These are phyloP conservation scores for Coleophora deauratella DNA, from an alignment of 2,888 invertebrate genomes.

Conservation along the genomic window DNA sequence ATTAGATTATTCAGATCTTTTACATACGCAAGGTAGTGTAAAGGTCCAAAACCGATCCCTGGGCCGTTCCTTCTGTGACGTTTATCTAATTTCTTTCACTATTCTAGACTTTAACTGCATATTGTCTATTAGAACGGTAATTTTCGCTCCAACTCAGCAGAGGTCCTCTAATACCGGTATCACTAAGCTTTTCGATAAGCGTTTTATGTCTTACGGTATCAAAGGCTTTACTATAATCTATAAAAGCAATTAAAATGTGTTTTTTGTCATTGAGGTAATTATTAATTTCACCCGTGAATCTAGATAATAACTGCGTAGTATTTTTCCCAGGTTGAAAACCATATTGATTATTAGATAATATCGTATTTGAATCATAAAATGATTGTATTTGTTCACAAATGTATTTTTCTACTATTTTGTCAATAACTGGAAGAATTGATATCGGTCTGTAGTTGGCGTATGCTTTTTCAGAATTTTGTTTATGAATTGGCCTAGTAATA, in stretches of 20 bases:
- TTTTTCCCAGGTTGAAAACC: not conserved
- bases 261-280: constrained; percentile 6
- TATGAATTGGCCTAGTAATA: too few species aligned
- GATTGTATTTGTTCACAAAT: too few species aligned
- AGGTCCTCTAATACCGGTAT: constrained; percentile 4
- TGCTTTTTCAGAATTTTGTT: too few species aligned
- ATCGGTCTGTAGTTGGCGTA: too few species aligned
- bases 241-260: constrained; percentile 10
- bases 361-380: not conserved
- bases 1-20: constrained; percentile 6
- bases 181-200: constrained; percentile 3
- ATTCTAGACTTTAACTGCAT: constrained; percentile 4
- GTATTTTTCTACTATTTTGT: too few species aligned
- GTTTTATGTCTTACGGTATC: constrained; percentile 10
- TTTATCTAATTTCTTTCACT: constrained; percentile 1
- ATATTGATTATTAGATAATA: not conserved
- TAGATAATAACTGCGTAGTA: constrained; percentile 6
- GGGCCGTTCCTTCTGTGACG: constrained; percentile 9
- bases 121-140: constrained; percentile 7
- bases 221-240: constrained; percentile 14
- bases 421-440: too few species aligned
- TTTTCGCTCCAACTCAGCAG: constrained; percentile 8
- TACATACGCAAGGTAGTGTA: constrained; percentile 12
- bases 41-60: constrained; percentile 12
- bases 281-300: constrained; percentile 7